Evolutionary conservation across 2,888 invertebrate species (phyloP), one percentile per base, ranked within the genome.

Genomic region (Nemotelus pantherinus): DNA sequence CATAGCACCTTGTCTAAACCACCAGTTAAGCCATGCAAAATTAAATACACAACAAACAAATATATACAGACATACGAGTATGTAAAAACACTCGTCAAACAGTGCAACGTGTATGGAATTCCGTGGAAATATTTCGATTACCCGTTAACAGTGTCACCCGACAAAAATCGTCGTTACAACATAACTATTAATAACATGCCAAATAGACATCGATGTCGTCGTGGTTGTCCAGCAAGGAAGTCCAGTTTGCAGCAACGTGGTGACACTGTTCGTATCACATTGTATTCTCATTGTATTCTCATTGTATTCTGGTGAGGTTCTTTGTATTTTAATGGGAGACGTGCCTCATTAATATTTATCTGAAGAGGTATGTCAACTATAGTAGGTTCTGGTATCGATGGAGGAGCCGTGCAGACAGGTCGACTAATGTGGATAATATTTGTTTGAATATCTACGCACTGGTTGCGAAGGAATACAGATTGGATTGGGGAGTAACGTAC

Each of bases 341-440:
- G 65, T 9, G 41, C 45, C 47, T 65, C 65, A 65, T 65, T 65
- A 65, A 65, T 65, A 65, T 65, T 65, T 65, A 65, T 65, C 10
- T 65, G 45, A 9, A 44, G 43, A 65, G 3, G 63, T 41, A 63
- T 63, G 25, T 25, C 25, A 25, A 25, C 25, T 25, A 25, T 25
- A 25, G 25, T 25, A 25, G 25, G 25, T 25, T 25, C 25, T 25
- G 25, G 25, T 25, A 25, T 25, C 25, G 25, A 25, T 25, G 25
- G 25, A 25, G 25, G 25, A 25, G 25, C 25, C 25, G 25, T 25
- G 25, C 25, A 25, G 25, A 25, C 25, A 25, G 25, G 25, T 25
- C 25, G 25, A 25, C 25, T 25, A 25, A 25, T 25, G 25, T 25
- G 25, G 25, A 25, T 25, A 25, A 25, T 25, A 25, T 25, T 25